Percentiles rank a stretch among this genome's conserved stretches.
Conservation (phyloP, 2,113 vertebrate genomes). For the Lamprotornis superbus region DNA sequence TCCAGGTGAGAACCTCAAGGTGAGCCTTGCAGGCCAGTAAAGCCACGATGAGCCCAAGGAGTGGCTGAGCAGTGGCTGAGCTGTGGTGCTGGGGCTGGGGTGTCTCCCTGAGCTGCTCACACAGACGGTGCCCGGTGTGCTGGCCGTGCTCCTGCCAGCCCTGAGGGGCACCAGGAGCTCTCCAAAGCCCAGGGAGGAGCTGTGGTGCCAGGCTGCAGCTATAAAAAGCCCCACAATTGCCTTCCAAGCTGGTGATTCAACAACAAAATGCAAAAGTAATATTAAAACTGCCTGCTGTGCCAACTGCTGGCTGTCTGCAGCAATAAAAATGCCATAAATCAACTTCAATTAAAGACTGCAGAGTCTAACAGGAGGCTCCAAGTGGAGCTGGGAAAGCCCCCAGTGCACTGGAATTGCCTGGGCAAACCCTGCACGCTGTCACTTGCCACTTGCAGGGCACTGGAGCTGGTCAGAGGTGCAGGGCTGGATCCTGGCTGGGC, state of each 20-base stretch:
- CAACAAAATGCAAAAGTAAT: conserved; percentile 39
- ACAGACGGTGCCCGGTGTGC: fast-evolving
- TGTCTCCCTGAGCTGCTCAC: fast-evolving
- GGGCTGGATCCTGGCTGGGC: background rate
- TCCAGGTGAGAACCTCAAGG: background rate
- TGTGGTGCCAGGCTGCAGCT: background rate
- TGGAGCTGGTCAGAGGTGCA: background rate
- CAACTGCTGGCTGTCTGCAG: conserved; percentile 50
- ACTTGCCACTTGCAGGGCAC: background rate
- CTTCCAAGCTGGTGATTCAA: conserved; percentile 39
- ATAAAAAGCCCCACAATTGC: background rate
- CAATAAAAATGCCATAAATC: conserved; percentile 51
- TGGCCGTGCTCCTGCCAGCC: fast-evolving
- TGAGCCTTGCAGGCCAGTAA: fast-evolving
- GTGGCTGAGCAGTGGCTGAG: fast-evolving
- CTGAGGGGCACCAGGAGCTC: background rate
- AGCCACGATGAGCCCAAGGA: background rate
- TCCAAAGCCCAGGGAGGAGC: background rate
- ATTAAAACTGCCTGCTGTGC: conserved; percentile 39
- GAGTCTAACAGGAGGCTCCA: background rate
- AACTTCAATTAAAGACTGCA: conserved; percentile 17
- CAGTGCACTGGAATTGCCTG: fast-evolving
- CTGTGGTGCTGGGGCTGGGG: fast-evolving
- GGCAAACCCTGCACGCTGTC: background rate
- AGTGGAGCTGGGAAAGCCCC: background rate